Evolutionary conservation across 2,888 invertebrate species (phyloP), one percentile per base, ranked within the genome.

Genomic region (Eulithis testata): DNA sequence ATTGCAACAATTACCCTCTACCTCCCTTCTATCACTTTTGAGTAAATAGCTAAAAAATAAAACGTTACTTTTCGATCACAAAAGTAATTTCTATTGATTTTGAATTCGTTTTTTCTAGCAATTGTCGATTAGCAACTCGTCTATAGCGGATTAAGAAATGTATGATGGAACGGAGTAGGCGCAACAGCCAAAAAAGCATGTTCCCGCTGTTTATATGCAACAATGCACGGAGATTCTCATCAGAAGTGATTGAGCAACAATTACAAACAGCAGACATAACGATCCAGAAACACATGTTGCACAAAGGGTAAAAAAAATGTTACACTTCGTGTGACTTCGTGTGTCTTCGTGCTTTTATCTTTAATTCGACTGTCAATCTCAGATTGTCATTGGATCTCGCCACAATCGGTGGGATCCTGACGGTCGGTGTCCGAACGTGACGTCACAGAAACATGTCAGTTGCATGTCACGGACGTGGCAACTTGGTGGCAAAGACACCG

Each of bases 341-440:
- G 31, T 6, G 31, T 8, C 40, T 40, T 40, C 8, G 40, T 8
- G 8, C 5, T 8, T n/a, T 76, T 77, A 77, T 72, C 65, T 80
- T 64, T 80, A 80, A 83, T 81, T 81, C 84, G 81, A 81, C 80
- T 81, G 81, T 86, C 82, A 78, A 75, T 75, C 79, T 66, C 50
- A 31, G 80, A 84, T 79, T 77, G 82, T 79, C 82, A 74, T 74
- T 76, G 82, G 87, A 91, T 92, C 91, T 83, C 75, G 80, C 77
- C 83, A 85, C 85, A 81, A 90, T 91, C 91, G 84, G 86, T 86
- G 87, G 79, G 78, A 76, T 75, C 79, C 77, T 66, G 76, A 76
- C 64, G 71, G 74, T 78, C 76, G 66, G 55, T 63, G 69, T 68
- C 75, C 54, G 14, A 60, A 36, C 50, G 37, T 45, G 53, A 31